These are phyloP conservation scores for Hydrochoerus hydrochaeris DNA, from an alignment of 2,113 vertebrate genomes.

Conservation along the genomic window DNA sequence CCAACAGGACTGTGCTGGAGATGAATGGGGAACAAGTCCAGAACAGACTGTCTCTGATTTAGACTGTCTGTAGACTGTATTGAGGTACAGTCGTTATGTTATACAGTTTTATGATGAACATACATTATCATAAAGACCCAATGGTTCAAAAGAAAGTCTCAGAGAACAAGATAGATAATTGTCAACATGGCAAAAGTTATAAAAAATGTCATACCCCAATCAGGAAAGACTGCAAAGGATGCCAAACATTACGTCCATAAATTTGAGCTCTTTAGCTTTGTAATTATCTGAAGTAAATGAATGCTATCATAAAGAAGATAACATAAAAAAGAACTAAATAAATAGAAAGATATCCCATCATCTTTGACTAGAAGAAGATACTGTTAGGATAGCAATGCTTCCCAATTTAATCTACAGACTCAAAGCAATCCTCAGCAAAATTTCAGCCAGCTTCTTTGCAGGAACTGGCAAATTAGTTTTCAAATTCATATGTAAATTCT, in stretches of 20 bases:
- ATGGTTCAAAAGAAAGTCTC: conserved; percentile 93
- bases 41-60: conserved; percentile 93
- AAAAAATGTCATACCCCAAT: conserved; percentile 95
- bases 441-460: neutral
- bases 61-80: conserved; percentile 94
- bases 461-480: neutral
- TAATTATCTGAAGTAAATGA: neutral
- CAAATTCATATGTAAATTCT: neutral
- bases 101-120: conserved; percentile 92
- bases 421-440: neutral
- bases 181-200: conserved; percentile 96
- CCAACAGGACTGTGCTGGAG: conserved; percentile 95
- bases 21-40: conserved; percentile 92
- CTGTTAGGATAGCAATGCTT: neutral
- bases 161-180: conserved; percentile 91
- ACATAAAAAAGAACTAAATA: neutral
- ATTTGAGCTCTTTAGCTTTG: neutral
- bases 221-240: conserved; percentile 89
- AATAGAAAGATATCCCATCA: neutral
- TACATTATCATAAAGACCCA: conserved; percentile 94
- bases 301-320: neutral
- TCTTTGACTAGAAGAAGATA: neutral
- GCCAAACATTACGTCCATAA: neutral
- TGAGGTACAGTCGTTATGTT: conserved; percentile 91
- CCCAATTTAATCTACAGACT: neutral